Base-by-base conservation (phyloP, 2,888 invertebrate genomes). In the Morpho helenor region DNA sequence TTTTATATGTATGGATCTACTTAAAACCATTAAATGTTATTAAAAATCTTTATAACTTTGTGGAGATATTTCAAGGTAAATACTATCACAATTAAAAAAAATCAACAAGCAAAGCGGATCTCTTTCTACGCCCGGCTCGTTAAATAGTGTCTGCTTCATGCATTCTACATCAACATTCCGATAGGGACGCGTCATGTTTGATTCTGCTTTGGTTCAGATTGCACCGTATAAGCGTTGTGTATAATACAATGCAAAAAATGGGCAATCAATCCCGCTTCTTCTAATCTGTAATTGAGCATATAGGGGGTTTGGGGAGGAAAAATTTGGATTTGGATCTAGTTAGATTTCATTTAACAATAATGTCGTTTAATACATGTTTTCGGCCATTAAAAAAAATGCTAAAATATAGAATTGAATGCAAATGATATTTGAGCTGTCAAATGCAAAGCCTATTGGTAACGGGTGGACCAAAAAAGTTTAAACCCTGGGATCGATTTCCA, bases 91-190 rank as follows among this genome's bases (percentile, higher is more conserved):
- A 40, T 45, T 52, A 39, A 9, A 53, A 8, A 53, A 40, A n/a
- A 53, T 7, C 22, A 8, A 23, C 16, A 47, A 49, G 46, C 44
- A 31, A 51, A 54, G 67, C 66, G 65, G 67, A 69, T 59, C 52
- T 52, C 65, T 67, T 64, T 68, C 66, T 66, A 57, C 56, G 56
- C 66, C 57, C 66, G 66, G 63, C 70, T 67, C 69, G 71, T 67
- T 74, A 70, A 68, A 69, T 63, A 62, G 62, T 64, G 63, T 63
- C 65, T 62, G 66, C 76, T 76, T 79, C 82, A 74, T 84, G 80
- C 80, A 86, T 82, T 84, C 80, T 76, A 73, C 77, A 81, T 80
- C 79, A 76, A 80, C 87, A 87, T 88, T 87, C 87, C 87, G 69
- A 82, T 77, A 70, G 76, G 63, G 60, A 66, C 74, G 77, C 85